phyloP scores from a whole-genome alignment of 2,888 invertebrate genomes.

The Tribolium freemani region DNA sequence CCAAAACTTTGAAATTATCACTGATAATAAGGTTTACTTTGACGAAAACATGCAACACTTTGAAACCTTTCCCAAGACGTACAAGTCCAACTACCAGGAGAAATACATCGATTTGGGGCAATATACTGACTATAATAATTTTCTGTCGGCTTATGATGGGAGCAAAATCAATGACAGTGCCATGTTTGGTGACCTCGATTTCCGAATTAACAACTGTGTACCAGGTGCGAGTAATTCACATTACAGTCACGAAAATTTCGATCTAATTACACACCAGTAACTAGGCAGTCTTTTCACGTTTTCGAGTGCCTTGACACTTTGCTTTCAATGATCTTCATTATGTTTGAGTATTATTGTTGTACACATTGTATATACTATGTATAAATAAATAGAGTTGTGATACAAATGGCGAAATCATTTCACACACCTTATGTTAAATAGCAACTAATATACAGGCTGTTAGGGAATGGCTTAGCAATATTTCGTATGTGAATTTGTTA shows the following conservation, averaged over 20 bases:
- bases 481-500: too few species aligned
- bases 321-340: slow-evolving; percentile 58
- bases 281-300: slow-evolving; percentile 29
- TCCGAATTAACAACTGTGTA: slow-evolving; percentile 59
- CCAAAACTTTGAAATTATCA: slow-evolving; percentile 50
- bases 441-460: too few species aligned
- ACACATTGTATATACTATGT: slow-evolving; percentile 51
- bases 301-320: slow-evolving; percentile 54
- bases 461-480: too few species aligned
- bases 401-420: slow-evolving; percentile 15
- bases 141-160: slow-evolving; percentile 61
- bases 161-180: slow-evolving; percentile 59
- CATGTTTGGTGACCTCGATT: slow-evolving; percentile 65
- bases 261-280: slow-evolving; percentile 56
- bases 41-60: slow-evolving; percentile 55
- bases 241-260: slow-evolving; percentile 55
- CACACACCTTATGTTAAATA: too few species aligned
- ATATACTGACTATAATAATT: slow-evolving; percentile 63
- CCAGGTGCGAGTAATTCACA: slow-evolving; percentile 53
- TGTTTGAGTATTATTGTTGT: slow-evolving; percentile 48
- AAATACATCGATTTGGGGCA: slow-evolving; percentile 61
- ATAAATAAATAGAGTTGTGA: slow-evolving; percentile 51
- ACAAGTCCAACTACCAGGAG: slow-evolving; percentile 55
- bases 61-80: slow-evolving; percentile 51
- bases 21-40: slow-evolving; percentile 53